Evolutionary conservation across 2,797 vertebrate species (phyloP), one percentile per base, ranked within the genome.

Genomic region (Takifugu rubripes): DNA sequence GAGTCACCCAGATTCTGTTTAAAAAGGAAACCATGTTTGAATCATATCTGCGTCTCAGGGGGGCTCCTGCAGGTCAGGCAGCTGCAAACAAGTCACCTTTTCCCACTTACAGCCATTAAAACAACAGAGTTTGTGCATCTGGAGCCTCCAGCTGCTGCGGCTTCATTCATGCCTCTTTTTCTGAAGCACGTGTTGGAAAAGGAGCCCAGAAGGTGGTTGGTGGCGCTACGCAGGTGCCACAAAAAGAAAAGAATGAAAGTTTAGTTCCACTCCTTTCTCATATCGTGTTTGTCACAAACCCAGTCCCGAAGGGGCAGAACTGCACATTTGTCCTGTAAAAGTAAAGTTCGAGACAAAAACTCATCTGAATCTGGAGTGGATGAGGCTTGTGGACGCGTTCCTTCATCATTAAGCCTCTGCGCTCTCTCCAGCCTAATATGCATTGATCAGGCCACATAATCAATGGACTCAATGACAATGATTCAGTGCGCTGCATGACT

Each of bases 391-490:
- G 84, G 83, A 83, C 56, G 68, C 72, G 81, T 86, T 84, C 78
- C 77, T 84, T 84, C 75, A 85, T 88, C 83, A 81, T 81, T 72
- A 74, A 72, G 71, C 56, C 70, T 21, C n/a, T 6, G 5, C 44
- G 11, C 62, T 70, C 59, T 71, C 50, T 61, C 71, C 72, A 72
- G 75, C 52, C 72, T 82, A 82, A 83, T 85, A 84, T 75, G 77
- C 83, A 90, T 90, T 84, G 87, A 89, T 88, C 84, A 87, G 69
- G 64, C 49, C 54, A 72, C 77, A 80, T 87, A 86, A 89, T 89
- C 88, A 86, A 89, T 90, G 75, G 78, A 75, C 78, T 88, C 86
- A 80, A 88, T 85, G 88, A 89, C 88, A 90, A 88, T 88, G 88
- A 90, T 87, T 87, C 78, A 90, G 85, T 83, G 61, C 75, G 16